Conservation (phyloP, 2,113 vertebrate species). For the Ciconia maguari region DNA sequence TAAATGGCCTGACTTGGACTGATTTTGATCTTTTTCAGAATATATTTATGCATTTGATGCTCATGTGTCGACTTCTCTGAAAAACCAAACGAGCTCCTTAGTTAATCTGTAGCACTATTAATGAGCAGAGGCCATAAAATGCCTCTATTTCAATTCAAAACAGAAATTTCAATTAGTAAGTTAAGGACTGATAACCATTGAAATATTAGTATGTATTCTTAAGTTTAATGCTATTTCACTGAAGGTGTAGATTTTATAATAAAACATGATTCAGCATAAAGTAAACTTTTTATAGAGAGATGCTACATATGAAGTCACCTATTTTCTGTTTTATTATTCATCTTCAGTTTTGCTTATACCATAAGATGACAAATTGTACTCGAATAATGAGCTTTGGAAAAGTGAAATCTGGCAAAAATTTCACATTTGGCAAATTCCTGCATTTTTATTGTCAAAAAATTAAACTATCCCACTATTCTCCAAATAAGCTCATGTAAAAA, state of each 20-base stretch:
- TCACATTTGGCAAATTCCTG: background rate
- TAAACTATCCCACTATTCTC: background rate
- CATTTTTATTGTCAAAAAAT: background rate
- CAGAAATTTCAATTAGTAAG: conserved; percentile 16
- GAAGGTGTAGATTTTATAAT: background rate
- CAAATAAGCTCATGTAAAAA: background rate
- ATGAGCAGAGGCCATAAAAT: background rate
- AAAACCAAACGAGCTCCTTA: background rate
- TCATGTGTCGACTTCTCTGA: background rate
- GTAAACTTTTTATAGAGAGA: background rate
- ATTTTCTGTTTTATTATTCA: background rate
- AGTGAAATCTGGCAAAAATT: background rate
- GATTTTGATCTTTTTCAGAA: background rate
- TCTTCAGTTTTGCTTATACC: background rate
- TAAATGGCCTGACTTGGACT: background rate
- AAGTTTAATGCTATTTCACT: background rate
- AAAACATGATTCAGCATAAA: conserved; percentile 22
- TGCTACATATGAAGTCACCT: background rate
- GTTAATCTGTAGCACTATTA: background rate
- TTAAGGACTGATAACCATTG: background rate
- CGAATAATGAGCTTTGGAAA: background rate
- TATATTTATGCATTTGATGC: background rate
- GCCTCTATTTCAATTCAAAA: conserved; percentile 7
- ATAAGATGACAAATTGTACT: background rate
- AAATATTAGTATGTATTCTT: background rate